A percentile compares a stretch with the other conserved stretches of the same genome.
Evolutionary conservation across 1,140 invertebrate genomes (phyloP).

Genomic region (Sesamia nonagrioides): DNA sequence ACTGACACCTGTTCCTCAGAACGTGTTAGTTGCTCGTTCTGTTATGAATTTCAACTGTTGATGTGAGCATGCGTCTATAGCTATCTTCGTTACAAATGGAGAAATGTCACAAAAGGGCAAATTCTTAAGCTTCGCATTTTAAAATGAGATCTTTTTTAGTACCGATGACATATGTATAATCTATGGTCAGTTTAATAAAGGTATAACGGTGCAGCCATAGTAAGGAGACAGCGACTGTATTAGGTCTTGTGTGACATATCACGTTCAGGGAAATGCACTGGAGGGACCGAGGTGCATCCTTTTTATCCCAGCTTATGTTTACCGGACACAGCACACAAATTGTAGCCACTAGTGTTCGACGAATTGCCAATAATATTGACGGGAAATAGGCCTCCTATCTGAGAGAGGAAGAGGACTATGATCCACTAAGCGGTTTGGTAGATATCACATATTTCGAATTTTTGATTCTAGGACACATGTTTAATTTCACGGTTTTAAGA

Average conservation of each 20-base stretch:
- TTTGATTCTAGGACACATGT: too few relatives aligned
- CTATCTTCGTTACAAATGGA: conserved; percentile 17
- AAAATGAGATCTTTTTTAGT: conserved; percentile 25
- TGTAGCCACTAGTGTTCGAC: too few relatives aligned
- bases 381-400: too few relatives aligned
- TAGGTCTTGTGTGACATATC: not conserved
- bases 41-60: conserved; percentile 33
- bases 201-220: not conserved
- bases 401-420: too few relatives aligned
- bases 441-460: too few relatives aligned
- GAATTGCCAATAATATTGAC: too few relatives aligned
- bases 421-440: too few relatives aligned
- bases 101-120: conserved; percentile 36
- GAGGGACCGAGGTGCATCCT: not conserved
- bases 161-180: conserved; percentile 9
- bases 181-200: not conserved
- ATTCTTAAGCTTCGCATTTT: conserved; percentile 19
- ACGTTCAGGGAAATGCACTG: not conserved
- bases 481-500: too few relatives aligned
- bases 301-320: too few relatives aligned
- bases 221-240: not conserved
- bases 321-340: too few relatives aligned
- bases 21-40: conserved; percentile 9
- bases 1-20: conserved; percentile 12
- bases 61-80: not conserved